Base-by-base conservation (phyloP, 2,888 invertebrate genomes). In the Myopa tessellatipennis region DNA sequence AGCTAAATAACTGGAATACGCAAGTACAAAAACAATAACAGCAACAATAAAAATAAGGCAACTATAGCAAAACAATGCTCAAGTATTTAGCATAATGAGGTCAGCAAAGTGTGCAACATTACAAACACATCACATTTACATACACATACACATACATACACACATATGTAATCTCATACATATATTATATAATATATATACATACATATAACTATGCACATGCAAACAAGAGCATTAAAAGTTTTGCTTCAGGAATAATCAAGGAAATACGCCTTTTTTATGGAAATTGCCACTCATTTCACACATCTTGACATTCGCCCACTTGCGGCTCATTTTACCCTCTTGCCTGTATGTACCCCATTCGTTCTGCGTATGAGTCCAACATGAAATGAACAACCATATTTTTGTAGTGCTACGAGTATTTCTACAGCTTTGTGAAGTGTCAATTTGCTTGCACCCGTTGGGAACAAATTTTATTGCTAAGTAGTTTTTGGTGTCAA, bases 41-140 rank as follows among this genome's bases (percentile, higher is more conserved):
- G 55, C 74, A 76, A 73, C 78, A 78, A 77, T 73, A 80, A 65
- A 80, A 83, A 83, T 83, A 84, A 26, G 45, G 84, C 85, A 83
- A 85, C 86, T 83, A 85, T 86, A 84, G 86, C 85, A 85, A 85
- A 65, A 74, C 74, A 74, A 86, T 85, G 85, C 85, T 83, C 85
- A 86, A 85, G 85, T 85, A 86, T 86, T 85, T 85, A 85, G 86
- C 86, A 85, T 85, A 85, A 85, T 85, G 86, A 85, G 85, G 85
- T 85, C 85, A 85, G 84, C 85, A 85, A 85, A 86, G 85, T 38
- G 60, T 68, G 68, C 67, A 58, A 55, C 67, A 74, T 12, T 34
- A 63, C 34, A 34, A 73, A n/a, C 18, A n/a, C 16, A 55, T 55
- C 16, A 40, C 16, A 67, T n/a, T n/a, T 34, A 67, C 7, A 67